Base-by-base conservation (phyloP, 2,888 invertebrate species). In the Alloscopus bannaensis region DNA sequence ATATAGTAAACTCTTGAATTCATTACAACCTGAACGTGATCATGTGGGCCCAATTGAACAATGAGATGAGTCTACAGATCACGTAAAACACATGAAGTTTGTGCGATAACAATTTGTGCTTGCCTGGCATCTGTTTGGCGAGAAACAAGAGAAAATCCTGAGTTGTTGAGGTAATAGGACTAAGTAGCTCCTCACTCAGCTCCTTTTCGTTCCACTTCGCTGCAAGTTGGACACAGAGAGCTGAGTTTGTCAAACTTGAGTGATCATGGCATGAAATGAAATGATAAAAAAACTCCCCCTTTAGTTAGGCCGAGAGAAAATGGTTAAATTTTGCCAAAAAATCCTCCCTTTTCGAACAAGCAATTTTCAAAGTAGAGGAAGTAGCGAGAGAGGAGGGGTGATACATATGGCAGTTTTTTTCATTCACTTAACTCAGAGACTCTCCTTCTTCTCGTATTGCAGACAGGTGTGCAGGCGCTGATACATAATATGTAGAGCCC, bases 181-280 rank as follows among this genome's bases (percentile, higher is more conserved):
- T 69, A 45, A 57, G 57, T 55, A 57, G 57, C 42, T 26, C 22
- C n/a, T n/a, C n/a, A n/a, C n/a, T n/a, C n/a, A n/a, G n/a, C n/a
- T n/a, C n/a, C 31, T 45, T 55, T 52, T 47, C 20, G 75, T 76
- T 76, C 28, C 75, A 68, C 75, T 76, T 76, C 60, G 75, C 45
- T 76, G 75, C 66, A 40, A 50, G 45, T 76, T 76, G 68, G 66
- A 76, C 75, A 76, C 75, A 76, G 75, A 47, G 60, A 76, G 75
- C 60, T 68, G 59, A 28, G 65, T 71, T 68, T 76, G 75, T 76
- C 68, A 76, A 68, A 76, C 68, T 28, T 76, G 68, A 76, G 75
- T 68, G 75, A 76, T 68, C 75, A 76, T 68, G 73, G 65, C 59
- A 73, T 28, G 55, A 28, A 73, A 55, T 55, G 45, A n/a, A 40